Conservation (phyloP, 2,113 vertebrate genomes). For the Austrofundulus limnaeus region DNA sequence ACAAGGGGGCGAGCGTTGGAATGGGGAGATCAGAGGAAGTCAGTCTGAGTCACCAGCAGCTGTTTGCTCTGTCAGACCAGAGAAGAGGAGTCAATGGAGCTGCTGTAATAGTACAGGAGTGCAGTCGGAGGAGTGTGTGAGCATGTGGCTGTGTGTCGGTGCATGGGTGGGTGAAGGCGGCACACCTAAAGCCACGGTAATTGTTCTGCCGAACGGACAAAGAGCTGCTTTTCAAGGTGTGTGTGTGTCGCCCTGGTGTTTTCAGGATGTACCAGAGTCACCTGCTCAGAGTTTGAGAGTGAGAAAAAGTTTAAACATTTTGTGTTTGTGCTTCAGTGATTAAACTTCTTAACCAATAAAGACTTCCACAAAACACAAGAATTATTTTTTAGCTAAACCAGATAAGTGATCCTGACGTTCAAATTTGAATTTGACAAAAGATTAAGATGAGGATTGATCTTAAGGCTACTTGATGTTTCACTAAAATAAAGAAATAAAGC, state of each 20-base stretch:
- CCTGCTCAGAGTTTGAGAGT: no score
- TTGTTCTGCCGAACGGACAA: conserved; percentile 39
- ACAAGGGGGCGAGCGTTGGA: conserved; percentile 58
- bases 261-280: conserved; percentile 27
- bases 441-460: no score
- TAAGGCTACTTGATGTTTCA: no score
- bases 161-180: conserved; percentile 46
- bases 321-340: no score
- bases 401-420: no score
- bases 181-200: conserved; percentile 48
- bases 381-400: no score
- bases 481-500: no score
- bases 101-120: conserved; percentile 67
- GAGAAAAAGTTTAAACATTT: no score
- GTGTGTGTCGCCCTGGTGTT: conserved; percentile 32
- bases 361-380: no score
- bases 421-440: no score
- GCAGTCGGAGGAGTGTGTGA: conserved; percentile 47
- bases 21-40: conserved; percentile 65
- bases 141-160: conserved; percentile 5
- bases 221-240: conserved; percentile 38
- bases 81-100: conserved; percentile 73
- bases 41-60: conserved; percentile 71
- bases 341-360: no score
- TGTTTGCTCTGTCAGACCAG: conserved; percentile 56